Evolutionary conservation across 2,888 invertebrate genomes (phyloP).

Genomic region (Salpingus planirostris): DNA sequence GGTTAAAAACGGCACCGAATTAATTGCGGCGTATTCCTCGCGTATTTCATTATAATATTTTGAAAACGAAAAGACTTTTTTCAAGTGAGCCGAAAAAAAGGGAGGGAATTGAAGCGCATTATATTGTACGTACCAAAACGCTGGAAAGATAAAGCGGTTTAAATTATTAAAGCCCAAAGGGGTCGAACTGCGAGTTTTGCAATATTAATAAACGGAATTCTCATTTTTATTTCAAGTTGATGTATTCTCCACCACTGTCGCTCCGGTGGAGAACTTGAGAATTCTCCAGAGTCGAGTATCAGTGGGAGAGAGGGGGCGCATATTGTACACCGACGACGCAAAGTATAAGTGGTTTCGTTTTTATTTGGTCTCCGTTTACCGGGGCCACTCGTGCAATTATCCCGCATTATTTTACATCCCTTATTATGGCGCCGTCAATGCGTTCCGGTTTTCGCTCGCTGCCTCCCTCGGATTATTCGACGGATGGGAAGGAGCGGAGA

Average conservation of each 20-base stretch:
- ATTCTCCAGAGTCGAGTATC: slow-evolving; percentile 10
- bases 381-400: slow-evolving; percentile 18
- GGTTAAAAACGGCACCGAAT: too few relatives aligned
- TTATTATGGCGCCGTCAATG: too few relatives aligned
- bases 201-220: slow-evolving; percentile 13
- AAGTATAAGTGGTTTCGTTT: slow-evolving; percentile 18
- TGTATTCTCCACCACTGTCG: slow-evolving; percentile 5
- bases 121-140: too few relatives aligned
- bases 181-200: slow-evolving; percentile 9
- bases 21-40: too few relatives aligned
- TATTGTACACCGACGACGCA: slow-evolving; percentile 14
- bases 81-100: too few relatives aligned
- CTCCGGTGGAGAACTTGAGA: slow-evolving; percentile 8
- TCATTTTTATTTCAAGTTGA: slow-evolving; percentile 14
- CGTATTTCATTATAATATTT: too few relatives aligned
- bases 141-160: slow-evolving; percentile 8
- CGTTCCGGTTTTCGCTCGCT: too few relatives aligned
- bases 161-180: slow-evolving; percentile 10
- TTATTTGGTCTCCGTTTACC: slow-evolving; percentile 17
- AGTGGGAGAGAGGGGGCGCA: slow-evolving; percentile 7
- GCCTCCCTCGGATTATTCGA: too few relatives aligned
- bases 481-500: too few relatives aligned
- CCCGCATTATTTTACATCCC: slow-evolving; percentile 13
- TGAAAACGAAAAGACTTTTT: too few relatives aligned
- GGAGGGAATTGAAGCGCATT: too few relatives aligned